phyloP scores from a whole-genome alignment of 2,888 invertebrate species.

The Falcaria lacertinaria region DNA sequence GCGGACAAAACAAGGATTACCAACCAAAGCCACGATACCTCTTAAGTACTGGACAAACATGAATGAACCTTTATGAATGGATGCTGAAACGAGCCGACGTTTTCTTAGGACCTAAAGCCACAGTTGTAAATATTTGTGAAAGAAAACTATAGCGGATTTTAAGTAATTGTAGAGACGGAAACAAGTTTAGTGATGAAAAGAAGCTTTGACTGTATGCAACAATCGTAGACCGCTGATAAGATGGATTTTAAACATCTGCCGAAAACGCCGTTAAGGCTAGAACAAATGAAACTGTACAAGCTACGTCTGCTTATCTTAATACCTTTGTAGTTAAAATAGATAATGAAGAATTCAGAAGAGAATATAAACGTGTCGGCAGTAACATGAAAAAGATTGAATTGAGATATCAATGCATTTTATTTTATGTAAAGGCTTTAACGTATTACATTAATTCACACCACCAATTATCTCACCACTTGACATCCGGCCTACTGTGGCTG shows the following conservation, averaged over 20 bases:
- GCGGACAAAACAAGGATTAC: conserved; percentile 35
- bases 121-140: conserved; percentile 69
- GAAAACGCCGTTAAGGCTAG: too few relatives aligned
- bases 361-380: too few relatives aligned
- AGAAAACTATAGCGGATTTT: conserved; percentile 23
- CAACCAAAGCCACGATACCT: conserved; percentile 17
- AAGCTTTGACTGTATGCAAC: not conserved
- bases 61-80: conserved; percentile 38
- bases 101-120: conserved; percentile 35
- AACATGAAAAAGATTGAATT: too few relatives aligned
- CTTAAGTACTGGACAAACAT: conserved; percentile 33
- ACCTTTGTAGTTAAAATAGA: too few relatives aligned
- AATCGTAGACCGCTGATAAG: not conserved
- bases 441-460: conserved; percentile 3
- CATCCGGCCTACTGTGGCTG: conserved; percentile 29
- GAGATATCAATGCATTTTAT: too few relatives aligned
- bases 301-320: too few relatives aligned
- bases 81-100: conserved; percentile 17
- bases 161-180: not conserved
- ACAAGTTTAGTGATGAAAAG: not conserved
- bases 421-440: conserved; percentile 1
- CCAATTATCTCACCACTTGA: conserved; percentile 23
- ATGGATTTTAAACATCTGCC: too few relatives aligned
- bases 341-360: too few relatives aligned
- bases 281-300: too few relatives aligned